phyloP scores from a whole-genome alignment of 2,797 vertebrate species.

The Mastacembelus armatus region DNA sequence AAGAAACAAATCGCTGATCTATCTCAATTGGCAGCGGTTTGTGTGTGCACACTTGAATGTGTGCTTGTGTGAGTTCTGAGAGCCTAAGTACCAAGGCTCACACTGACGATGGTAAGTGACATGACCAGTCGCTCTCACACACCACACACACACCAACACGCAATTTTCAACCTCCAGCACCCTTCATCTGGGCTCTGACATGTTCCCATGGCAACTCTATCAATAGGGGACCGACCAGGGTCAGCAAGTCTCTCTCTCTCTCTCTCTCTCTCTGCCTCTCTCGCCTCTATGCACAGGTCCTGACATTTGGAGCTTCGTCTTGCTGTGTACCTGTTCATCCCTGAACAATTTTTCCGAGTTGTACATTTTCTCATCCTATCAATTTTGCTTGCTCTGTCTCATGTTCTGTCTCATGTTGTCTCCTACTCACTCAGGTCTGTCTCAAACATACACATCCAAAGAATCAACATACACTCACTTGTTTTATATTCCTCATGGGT shows the following conservation, averaged over 20 bases:
- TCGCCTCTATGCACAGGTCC: constrained; percentile 59
- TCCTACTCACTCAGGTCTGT: constrained; percentile 1
- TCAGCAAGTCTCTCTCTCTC: constrained; percentile 64
- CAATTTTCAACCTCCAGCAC: constrained; percentile 61
- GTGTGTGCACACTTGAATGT: constrained; percentile 3
- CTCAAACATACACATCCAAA: constrained; percentile 17
- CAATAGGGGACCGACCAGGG: constrained; percentile 70
- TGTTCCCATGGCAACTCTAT: constrained; percentile 84
- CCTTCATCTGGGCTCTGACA: constrained; percentile 71
- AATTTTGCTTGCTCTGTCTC: constrained; percentile 20
- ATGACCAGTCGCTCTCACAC: not conserved
- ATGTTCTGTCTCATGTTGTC: constrained; percentile 11
- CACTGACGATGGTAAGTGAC: not conserved
- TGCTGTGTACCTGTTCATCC: constrained; percentile 53
- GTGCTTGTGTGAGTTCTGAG: constrained; percentile 12
- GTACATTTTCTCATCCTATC: constrained; percentile 31
- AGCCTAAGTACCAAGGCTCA: no score
- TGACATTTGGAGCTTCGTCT: constrained; percentile 72
- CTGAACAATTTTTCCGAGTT: constrained; percentile 22
- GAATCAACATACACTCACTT: not conserved
- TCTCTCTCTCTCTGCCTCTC: constrained; percentile 23
- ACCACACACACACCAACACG: constrained; percentile 1
- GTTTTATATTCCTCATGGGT: no score
- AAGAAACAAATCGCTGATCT: not conserved
- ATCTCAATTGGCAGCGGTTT: not conserved